Percentiles rank a stretch among this genome's conserved stretches.
phyloP scores from a whole-genome alignment of 2,797 vertebrate genomes.

The Gobionotothen gibberifrons region DNA sequence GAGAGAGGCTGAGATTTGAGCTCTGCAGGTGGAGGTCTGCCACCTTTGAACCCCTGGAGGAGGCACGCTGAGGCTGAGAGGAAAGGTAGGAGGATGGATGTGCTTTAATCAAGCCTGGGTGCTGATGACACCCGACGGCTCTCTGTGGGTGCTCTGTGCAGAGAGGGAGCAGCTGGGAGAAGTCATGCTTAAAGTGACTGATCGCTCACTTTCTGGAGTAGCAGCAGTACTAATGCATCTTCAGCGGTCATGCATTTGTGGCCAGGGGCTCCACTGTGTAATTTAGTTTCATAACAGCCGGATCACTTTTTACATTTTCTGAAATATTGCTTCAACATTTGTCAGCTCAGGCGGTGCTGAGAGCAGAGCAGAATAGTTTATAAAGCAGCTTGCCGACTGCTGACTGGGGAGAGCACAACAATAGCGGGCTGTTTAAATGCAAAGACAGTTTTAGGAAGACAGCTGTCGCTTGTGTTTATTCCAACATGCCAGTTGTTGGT shows the following conservation, averaged over 20 bases:
- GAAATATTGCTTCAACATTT: slow-evolving; percentile 13
- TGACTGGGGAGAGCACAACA: slow-evolving; percentile 69
- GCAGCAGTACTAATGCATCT: slow-evolving; percentile 3
- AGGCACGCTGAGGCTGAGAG: slow-evolving; percentile 38
- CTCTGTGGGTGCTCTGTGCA: neutral
- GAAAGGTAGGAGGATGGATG: slow-evolving; percentile 66
- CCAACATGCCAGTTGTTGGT: slow-evolving; percentile 64
- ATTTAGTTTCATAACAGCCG: slow-evolving; percentile 20
- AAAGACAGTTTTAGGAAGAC: slow-evolving; percentile 64
- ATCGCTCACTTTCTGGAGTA: slow-evolving; percentile 13
- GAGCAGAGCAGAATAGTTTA: slow-evolving; percentile 41
- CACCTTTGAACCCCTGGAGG: slow-evolving; percentile 56
- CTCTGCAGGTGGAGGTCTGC: slow-evolving; percentile 58
- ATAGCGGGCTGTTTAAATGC: slow-evolving; percentile 71
- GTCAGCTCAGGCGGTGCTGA: slow-evolving; percentile 21
- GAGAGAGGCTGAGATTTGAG: slow-evolving; percentile 33
- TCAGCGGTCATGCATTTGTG: neutral
- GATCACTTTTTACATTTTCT: slow-evolving; percentile 24
- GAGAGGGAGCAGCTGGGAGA: slow-evolving; percentile 23
- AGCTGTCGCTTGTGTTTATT: slow-evolving; percentile 76
- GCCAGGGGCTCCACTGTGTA: neutral
- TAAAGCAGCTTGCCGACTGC: slow-evolving; percentile 51
- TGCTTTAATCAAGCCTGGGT: slow-evolving; percentile 23
- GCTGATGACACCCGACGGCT: slow-evolving; percentile 16
- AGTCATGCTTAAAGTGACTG: neutral